phyloP scores from a whole-genome alignment of 2,113 vertebrate genomes.

The Peromyscus maniculatus region DNA sequence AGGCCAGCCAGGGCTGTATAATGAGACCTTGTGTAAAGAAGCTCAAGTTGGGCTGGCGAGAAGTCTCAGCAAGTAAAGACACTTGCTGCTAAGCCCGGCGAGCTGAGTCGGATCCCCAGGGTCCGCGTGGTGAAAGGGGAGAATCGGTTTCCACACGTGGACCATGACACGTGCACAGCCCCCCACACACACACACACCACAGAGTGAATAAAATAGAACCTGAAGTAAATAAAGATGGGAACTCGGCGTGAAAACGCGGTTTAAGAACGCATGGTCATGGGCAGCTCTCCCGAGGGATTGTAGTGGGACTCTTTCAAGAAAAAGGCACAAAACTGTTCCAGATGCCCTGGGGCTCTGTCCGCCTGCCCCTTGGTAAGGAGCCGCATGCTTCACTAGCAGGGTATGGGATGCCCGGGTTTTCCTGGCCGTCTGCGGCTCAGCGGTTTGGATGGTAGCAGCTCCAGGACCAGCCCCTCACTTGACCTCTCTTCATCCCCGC shows the following conservation, averaged over 20 bases:
- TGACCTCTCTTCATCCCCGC: constrained; percentile 77
- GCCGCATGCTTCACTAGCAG: not conserved
- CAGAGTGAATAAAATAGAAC: not conserved
- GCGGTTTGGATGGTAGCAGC: accelerated
- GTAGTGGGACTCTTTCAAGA: not conserved
- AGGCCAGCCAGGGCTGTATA: not conserved
- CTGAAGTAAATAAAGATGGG: not conserved
- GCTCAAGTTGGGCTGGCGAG: no score
- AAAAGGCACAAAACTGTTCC: not conserved
- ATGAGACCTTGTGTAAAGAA: not conserved
- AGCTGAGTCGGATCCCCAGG: not conserved
- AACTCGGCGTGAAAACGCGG: not conserved
- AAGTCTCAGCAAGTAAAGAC: not conserved
- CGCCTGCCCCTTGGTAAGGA: not conserved
- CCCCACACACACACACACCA: not conserved
- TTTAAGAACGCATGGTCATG: not conserved
- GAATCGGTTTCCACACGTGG: not conserved
- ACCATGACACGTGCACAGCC: not conserved
- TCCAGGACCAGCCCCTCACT: not conserved
- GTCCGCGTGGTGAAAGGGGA: not conserved
- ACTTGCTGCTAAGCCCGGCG: not conserved
- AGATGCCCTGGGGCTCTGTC: not conserved
- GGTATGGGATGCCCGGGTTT: not conserved
- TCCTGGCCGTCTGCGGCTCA: not conserved
- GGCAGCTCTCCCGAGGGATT: not conserved